Evolutionary conservation across 2,888 invertebrate genomes (phyloP), one percentile per base, ranked within the genome.

Genomic region (Graphium colonna): DNA sequence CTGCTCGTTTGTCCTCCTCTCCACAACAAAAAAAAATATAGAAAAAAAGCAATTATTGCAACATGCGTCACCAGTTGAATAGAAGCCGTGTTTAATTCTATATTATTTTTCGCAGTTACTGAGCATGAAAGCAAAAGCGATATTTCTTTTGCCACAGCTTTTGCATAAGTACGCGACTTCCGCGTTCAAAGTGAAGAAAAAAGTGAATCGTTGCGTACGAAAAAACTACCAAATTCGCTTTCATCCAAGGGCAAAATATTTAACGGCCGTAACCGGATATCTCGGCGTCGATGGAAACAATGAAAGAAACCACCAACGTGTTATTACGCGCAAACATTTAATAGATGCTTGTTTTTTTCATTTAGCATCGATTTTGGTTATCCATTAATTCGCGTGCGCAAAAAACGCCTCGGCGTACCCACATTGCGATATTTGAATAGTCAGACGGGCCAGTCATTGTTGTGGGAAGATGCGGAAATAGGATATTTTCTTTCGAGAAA

Each of bases 401-500:
- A 88, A 89, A 88, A 86, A 76, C 68, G 65, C 67, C 73, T 72
- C 77, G 82, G 77, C 77, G 77, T 75, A 76, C 80, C 72, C 72
- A 77, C 79, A 79, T 76, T 73, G 77, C 69, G 59, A 64, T 86
- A 88, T 89, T 88, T 90, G 87, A 88, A 89, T 89, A 87, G 90
- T 83, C 82, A 65, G 77, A 73, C 79, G 80, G 82, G 77, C 81
- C 74, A 72, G 73, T 76, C 82, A 88, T 90, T 90, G 90, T 90
- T 88, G 74, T 77, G 77, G 75, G 85, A 85, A 88, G 88, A 90
- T 89, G 87, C 90, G 90, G 90, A 90, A 90, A 89, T 90, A 77
- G 87, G 90, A 90, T 90, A 90, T 90, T 90, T 89, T 90, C 90
- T 90, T 89, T 79, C 86, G 77, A 79, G 89, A 77, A 89, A 89